Evolutionary conservation across 2,888 invertebrate genomes (phyloP), one percentile per base, ranked within the genome.

Genomic region (Lingula anatina): DNA sequence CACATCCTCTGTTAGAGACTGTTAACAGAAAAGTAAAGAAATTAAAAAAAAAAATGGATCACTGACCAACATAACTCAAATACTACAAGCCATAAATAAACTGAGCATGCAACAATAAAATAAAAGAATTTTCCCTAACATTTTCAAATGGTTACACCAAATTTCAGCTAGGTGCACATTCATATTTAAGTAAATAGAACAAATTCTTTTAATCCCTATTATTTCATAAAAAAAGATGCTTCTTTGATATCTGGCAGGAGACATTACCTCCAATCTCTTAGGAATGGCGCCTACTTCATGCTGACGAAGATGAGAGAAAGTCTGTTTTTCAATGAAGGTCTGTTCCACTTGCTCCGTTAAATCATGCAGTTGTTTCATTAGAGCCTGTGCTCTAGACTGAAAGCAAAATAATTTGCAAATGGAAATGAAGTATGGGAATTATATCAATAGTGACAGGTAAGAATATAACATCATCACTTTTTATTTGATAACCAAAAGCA

Each of bases 271-370:
- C 70, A 95, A 83, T 69, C 96, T 83, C 56, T 91, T 85, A 1
- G 94, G 92, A 66, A 96, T 85, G 23, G 95, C 96, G 21, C 86
- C 85, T 61, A 86, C 85, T 78, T 97, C 96, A 74, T 93, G 90
- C 47, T 88, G 86, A 55, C 90, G 86, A 37, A 97, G 81, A 76
- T 90, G 89, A 67, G 87, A 86, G 74, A 95, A 96, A 0, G 95
- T 95, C 28, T 90, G 89, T 55, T 89, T 78, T 68, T 99, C 96
- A 49, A 96, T 81, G 60, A 86, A 84, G 5, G 89, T 86, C 70
- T 92, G 90, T 69, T 99, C 96, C 45, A 89, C 85, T 74, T 95
- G 93, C 57, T 93, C 91, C 68, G 64, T 65, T n/a, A 72, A 51
- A 38, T 79, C 79, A 9, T 73, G 65, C 1, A 79, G 60, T 71